A percentile compares a stretch with the other conserved stretches of the same genome.
These are phyloP conservation scores for Diadophis punctatus DNA, from an alignment of 2,113 vertebrate genomes.

Conservation along the genomic window DNA sequence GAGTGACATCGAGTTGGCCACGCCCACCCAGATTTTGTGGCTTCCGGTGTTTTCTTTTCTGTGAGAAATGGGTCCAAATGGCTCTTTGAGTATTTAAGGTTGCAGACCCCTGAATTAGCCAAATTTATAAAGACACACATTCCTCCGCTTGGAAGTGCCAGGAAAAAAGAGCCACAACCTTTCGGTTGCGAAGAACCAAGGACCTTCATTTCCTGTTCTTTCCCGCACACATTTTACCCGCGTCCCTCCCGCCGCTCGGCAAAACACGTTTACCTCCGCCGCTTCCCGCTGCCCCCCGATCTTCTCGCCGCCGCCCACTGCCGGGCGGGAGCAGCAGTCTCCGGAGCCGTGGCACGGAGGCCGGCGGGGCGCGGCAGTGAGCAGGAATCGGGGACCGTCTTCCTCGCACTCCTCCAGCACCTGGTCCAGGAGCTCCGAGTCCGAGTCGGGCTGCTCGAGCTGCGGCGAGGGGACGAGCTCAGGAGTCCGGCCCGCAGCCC, in stretches of 20 bases:
- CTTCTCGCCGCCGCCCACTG: not conserved
- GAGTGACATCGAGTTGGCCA: too few species aligned
- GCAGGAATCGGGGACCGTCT: not conserved
- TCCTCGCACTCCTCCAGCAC: slow-evolving; percentile 52
- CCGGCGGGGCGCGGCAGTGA: not conserved
- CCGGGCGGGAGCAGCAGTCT: not conserved
- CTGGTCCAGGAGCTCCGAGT: slow-evolving; percentile 58
- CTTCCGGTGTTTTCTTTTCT: too few species aligned
- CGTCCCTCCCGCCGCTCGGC: not conserved
- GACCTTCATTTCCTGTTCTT: not conserved
- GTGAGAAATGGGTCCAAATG: too few species aligned
- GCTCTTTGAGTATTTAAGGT: too few species aligned
- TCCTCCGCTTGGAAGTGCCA: not conserved
- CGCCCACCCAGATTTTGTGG: too few species aligned
- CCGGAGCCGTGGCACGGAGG: not conserved
- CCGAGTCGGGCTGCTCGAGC: slow-evolving; percentile 18
- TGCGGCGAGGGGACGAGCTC: not conserved
- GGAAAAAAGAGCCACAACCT: not conserved
- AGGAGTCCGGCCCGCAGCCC: too few species aligned
- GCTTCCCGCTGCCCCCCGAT: not conserved
- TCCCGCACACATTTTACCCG: not conserved
- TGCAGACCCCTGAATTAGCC: too few species aligned
- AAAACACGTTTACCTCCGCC: not conserved
- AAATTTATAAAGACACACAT: not conserved
- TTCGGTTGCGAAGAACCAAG: not conserved